phyloP scores from a whole-genome alignment of 2,113 vertebrate genomes.

The Syrrhaptes paradoxus region DNA sequence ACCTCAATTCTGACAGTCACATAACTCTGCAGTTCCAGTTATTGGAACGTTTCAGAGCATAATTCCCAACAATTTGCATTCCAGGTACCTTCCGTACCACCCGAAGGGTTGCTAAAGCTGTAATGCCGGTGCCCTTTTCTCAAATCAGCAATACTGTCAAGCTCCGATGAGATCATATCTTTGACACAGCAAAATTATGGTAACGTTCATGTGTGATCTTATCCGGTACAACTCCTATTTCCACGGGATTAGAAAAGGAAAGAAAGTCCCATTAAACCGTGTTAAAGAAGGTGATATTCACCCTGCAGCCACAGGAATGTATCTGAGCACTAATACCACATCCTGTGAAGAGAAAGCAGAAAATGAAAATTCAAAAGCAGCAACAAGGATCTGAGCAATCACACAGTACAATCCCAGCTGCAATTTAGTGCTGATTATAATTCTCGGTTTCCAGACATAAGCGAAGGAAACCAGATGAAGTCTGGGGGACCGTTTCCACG shows the following conservation, averaged over 20 bases:
- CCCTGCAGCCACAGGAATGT: background rate
- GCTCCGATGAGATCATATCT: slow-evolving; percentile 41
- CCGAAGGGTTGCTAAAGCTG: slow-evolving; percentile 7
- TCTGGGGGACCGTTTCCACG: background rate
- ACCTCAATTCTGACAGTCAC: slow-evolving; percentile 25
- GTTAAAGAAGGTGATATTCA: slow-evolving; percentile 39
- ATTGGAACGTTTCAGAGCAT: slow-evolving; percentile 37
- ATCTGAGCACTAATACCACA: background rate
- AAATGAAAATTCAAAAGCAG: slow-evolving; percentile 9
- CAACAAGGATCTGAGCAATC: background rate
- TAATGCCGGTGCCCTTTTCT: slow-evolving; percentile 47
- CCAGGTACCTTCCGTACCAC: background rate
- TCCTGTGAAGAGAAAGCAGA: background rate
- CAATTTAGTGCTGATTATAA: slow-evolving; percentile 45
- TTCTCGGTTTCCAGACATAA: background rate
- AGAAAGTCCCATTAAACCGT: slow-evolving; percentile 10
- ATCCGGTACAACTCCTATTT: background rate
- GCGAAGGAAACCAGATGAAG: background rate
- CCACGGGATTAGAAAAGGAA: background rate
- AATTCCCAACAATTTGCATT: slow-evolving; percentile 43
- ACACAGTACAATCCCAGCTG: background rate
- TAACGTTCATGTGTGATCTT: slow-evolving; percentile 36
- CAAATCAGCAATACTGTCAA: slow-evolving; percentile 27
- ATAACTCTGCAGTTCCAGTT: slow-evolving; percentile 37
- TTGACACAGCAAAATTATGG: slow-evolving; percentile 32